Evolutionary conservation across 2,888 invertebrate species (phyloP), one percentile per base, ranked within the genome.

Genomic region (Bugula neritina): DNA sequence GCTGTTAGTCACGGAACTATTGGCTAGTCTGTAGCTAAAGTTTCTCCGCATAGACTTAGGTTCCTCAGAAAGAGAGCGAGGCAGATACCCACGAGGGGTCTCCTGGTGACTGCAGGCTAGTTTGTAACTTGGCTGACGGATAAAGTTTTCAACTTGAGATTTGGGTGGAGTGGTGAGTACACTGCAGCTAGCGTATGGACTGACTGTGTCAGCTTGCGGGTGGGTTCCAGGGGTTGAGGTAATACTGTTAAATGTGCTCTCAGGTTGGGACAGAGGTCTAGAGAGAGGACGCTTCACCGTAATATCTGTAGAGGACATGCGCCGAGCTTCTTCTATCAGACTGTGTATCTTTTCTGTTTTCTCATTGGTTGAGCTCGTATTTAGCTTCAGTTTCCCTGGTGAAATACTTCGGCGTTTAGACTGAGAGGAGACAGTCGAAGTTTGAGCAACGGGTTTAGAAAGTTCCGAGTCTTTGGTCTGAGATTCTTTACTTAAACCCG

Each of bases 281-380:
- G 43, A 43, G 17, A 5, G 43, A 43, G 43, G 43, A 10, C 43
- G 43, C 17, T 43, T 43, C 43, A 43, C 43, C 17, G 43, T 43
- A 43, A 43, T 17, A 43, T 43, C 43, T 29, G 17, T 63, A 29
- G 63, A 63, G 13, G 70, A 70, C 70, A 70, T 70, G 3, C 70
- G 35, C 5, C 70, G 35, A 43, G 70, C 70, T 54, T 70, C 52
- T 29, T 70, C 70, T 54, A 70, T 70, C 2, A 70, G 52, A 35
- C 25, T 34, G n/a, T 63, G 63, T 29, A 63, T 63, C 31, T 63
- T 63, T 31, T 63, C 63, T 17, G 63, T 63, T n/a, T 63, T 63
- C 27, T 63, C 63, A 25, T 55, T 55, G 17, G 63, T 29, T 43
- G 17, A 43, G 34, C 10, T 13, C 27, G 2, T 21, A n/a, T 13